Evolutionary conservation across 2,888 invertebrate genomes (phyloP).

Genomic region (Hipparchia sbordonii): DNA sequence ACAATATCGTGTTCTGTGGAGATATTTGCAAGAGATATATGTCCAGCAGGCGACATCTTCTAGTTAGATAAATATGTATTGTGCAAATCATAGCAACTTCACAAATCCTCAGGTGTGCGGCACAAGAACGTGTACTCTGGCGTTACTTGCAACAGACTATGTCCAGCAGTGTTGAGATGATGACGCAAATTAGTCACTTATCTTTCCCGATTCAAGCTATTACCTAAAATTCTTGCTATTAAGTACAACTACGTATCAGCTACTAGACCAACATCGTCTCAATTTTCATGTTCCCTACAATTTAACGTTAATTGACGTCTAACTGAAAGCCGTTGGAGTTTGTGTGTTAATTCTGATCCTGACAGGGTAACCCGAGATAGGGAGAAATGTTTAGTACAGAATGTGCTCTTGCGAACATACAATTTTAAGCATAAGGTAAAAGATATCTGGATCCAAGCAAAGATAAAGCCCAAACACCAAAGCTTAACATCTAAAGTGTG

Average conservation of each 20-base stretch:
- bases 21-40: too few relatives aligned
- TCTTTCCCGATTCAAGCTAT: too few relatives aligned
- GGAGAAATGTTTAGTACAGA: not conserved
- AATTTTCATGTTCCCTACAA: conserved; percentile 52
- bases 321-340: conserved; percentile 70
- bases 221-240: conserved; percentile 21
- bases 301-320: conserved; percentile 72
- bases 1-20: too few relatives aligned
- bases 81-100: too few relatives aligned
- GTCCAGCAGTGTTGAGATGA: too few relatives aligned
- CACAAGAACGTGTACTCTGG: too few relatives aligned
- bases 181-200: too few relatives aligned
- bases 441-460: not conserved
- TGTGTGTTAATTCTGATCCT: conserved; percentile 72
- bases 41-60: too few relatives aligned
- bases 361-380: conserved; percentile 50
- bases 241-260: conserved; percentile 33
- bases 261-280: conserved; percentile 45
- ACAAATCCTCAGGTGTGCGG: too few relatives aligned
- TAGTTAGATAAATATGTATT: too few relatives aligned
- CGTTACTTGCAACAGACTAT: too few relatives aligned
- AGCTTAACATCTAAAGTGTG: too few relatives aligned
- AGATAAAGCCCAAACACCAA: not conserved
- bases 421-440: conserved; percentile 9
- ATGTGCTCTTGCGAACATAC: conserved; percentile 11